phyloP scores from a whole-genome alignment of 1,140 invertebrate species.

The Stegodyphus mimosarum region DNA sequence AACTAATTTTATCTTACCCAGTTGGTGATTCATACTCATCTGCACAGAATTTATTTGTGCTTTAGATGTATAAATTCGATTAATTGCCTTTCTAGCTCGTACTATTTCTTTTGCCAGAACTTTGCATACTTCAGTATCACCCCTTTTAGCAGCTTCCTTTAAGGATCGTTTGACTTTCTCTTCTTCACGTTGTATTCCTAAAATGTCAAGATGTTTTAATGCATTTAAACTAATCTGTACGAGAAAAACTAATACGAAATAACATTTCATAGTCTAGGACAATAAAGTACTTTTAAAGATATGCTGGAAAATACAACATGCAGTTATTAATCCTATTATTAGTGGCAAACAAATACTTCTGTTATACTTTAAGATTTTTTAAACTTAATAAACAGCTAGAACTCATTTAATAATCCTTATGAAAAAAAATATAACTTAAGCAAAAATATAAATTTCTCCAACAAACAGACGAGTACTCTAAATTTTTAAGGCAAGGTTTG shows the following conservation, averaged over 20 bases:
- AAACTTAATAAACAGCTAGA: too few species aligned
- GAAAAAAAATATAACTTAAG: too few species aligned
- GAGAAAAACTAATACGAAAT: not conserved
- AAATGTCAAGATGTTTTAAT: constrained; percentile 44
- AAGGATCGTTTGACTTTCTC: constrained; percentile 93
- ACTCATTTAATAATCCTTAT: too few species aligned
- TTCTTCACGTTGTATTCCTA: constrained; percentile 95
- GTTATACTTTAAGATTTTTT: too few species aligned
- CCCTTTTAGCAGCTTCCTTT: constrained; percentile 96
- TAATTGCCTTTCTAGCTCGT: constrained; percentile 87
- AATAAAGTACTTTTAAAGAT: constrained; percentile 64
- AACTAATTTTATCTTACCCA: constrained; percentile 75
- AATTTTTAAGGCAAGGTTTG: too few species aligned
- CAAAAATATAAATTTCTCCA: too few species aligned
- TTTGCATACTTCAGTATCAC: constrained; percentile 92
- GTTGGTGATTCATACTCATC: constrained; percentile 97
- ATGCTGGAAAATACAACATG: too few species aligned
- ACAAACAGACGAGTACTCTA: too few species aligned
- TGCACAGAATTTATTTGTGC: constrained; percentile 98
- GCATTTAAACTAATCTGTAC: not conserved
- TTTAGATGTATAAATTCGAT: constrained; percentile 93
- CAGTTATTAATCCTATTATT: too few species aligned
- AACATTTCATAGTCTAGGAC: constrained; percentile 21
- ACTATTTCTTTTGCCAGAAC: constrained; percentile 97
- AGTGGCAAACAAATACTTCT: too few species aligned